Conservation (phyloP, 2,113 vertebrate species). For the Antechinus flavipes region DNA sequence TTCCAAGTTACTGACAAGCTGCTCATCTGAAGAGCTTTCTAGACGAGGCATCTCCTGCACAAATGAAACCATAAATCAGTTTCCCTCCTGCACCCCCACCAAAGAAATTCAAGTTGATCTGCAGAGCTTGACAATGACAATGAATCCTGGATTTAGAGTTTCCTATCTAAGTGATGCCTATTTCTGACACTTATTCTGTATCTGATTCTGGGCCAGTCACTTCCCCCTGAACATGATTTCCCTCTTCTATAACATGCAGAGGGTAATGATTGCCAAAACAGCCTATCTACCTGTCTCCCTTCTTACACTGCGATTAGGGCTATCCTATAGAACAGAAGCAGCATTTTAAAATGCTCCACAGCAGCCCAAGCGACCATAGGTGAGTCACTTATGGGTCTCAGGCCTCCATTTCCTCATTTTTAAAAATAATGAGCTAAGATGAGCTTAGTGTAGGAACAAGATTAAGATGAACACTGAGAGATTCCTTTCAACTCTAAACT, state of each 20-base stretch:
- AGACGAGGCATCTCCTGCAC: not conserved
- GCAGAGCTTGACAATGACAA: not conserved
- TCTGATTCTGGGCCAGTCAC: not conserved
- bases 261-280: not conserved
- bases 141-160: not conserved
- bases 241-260: not conserved
- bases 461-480: not conserved
- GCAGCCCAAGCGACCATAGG: not conserved
- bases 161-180: not conserved
- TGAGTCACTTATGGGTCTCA: not conserved
- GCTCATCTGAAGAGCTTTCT: not conserved
- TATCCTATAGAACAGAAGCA: not conserved
- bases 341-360: not conserved
- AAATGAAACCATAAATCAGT: not conserved
- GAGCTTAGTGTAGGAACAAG: not conserved
- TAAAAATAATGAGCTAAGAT: not conserved
- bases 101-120: not conserved
- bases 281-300: not conserved
- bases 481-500: not conserved
- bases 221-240: not conserved
- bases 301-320: not conserved
- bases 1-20: not conserved
- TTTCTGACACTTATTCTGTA: not conserved
- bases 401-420: not conserved
- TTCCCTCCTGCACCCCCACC: not conserved